phyloP scores from a whole-genome alignment of 2,888 invertebrate species.

The Liopterus haemorrhoidalis region DNA sequence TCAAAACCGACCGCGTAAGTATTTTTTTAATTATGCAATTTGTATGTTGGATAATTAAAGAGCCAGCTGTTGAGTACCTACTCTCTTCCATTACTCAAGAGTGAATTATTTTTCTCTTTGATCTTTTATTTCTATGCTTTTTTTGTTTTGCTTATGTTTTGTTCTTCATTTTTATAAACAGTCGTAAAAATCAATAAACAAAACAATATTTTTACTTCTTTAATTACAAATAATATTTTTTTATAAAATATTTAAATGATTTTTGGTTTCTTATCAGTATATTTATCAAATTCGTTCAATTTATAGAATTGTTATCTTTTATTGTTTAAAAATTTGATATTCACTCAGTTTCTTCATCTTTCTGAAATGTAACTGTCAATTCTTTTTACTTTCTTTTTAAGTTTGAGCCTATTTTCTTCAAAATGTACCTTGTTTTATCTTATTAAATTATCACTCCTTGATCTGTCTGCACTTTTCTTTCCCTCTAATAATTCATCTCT shows the following conservation, averaged over 20 bases:
- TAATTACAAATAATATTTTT: slow-evolving; percentile 5
- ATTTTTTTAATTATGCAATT: slow-evolving; percentile 22
- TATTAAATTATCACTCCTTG: too few relatives aligned
- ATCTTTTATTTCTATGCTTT: slow-evolving; percentile 4
- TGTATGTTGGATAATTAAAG: too few relatives aligned
- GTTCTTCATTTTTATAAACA: background rate
- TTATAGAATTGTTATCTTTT: slow-evolving; percentile 10
- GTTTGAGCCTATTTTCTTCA: too few relatives aligned
- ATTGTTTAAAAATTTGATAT: background rate
- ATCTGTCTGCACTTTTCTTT: too few relatives aligned
- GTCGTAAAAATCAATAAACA: too few relatives aligned
- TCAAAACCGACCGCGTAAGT: slow-evolving; percentile 80
- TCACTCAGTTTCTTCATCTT: slow-evolving; percentile 3
- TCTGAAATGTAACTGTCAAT: too few relatives aligned
- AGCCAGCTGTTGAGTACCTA: too few relatives aligned
- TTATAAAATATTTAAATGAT: slow-evolving; percentile 22
- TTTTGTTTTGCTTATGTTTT: background rate
- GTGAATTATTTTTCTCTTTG: slow-evolving; percentile 7
- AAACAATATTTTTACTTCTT: slow-evolving; percentile 2
- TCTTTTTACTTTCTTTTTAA: too few relatives aligned
- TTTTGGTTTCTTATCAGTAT: background rate
- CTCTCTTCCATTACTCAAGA: too few relatives aligned
- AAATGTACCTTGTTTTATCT: too few relatives aligned
- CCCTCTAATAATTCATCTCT: too few relatives aligned
- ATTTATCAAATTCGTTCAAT: slow-evolving; percentile 4